Evolutionary conservation across 2,797 vertebrate species (phyloP).

Genomic region (Eremophila alpestris): DNA sequence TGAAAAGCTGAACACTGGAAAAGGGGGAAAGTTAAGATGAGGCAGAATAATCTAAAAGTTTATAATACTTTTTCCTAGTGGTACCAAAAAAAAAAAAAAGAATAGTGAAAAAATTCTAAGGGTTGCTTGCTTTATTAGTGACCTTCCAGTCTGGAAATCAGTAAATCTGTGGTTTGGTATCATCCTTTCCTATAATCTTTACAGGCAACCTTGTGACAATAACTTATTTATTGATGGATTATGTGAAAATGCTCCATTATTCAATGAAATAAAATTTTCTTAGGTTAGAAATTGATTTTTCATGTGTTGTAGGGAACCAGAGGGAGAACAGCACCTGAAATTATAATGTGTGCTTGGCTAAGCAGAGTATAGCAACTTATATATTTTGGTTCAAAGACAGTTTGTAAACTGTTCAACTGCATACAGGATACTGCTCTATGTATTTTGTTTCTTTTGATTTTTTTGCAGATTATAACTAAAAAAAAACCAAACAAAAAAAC

Average conservation of each 20-base stretch:
- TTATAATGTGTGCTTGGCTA: conserved; percentile 45
- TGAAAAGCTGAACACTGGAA: conserved; percentile 56
- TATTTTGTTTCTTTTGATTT: neutral
- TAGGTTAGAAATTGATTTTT: conserved; percentile 58
- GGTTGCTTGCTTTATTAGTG: conserved; percentile 33
- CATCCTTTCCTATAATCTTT: conserved; percentile 48
- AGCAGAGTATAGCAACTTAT: conserved; percentile 39
- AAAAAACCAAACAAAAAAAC: neutral
- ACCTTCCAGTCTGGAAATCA: conserved; percentile 17
- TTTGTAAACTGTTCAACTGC: conserved; percentile 70
- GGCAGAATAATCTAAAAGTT: conserved; percentile 48
- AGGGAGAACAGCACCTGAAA: conserved; percentile 68
- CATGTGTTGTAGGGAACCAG: conserved; percentile 20
- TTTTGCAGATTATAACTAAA: conserved; percentile 23
- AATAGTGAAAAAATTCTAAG: conserved; percentile 34
- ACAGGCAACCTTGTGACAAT: conserved; percentile 52
- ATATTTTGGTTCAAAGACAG: conserved; percentile 75
- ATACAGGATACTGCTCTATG: conserved; percentile 58
- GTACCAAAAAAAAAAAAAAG: conserved; percentile 33
- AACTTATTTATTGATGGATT: conserved; percentile 27
- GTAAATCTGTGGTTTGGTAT: conserved; percentile 47
- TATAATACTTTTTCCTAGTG: conserved; percentile 48
- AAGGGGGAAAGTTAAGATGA: conserved; percentile 8
- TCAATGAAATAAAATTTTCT: conserved; percentile 38
- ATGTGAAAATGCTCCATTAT: conserved; percentile 64